Conservation (phyloP, 92 coral and sea anemone genomes). For the Montipora capitata region DNA sequence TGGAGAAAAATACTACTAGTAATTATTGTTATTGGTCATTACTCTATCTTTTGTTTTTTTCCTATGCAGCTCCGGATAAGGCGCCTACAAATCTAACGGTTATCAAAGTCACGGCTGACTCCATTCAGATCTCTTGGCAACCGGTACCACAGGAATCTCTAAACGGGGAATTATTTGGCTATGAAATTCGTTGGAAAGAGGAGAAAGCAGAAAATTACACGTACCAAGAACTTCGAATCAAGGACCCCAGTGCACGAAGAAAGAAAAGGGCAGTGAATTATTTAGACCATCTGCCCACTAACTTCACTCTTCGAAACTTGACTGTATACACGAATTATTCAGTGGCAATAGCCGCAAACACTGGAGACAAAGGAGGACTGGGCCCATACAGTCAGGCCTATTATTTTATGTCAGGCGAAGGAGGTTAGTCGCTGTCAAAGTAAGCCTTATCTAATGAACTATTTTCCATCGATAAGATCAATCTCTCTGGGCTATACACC, state of each 20-base stretch:
- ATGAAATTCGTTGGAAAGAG: constrained; percentile 45
- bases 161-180: constrained; percentile 64
- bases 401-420: constrained; percentile 55
- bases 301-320: constrained; percentile 1
- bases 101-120: constrained; percentile 49
- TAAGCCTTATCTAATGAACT: neutral
- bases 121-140: constrained; percentile 61
- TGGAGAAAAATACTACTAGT: too few species aligned
- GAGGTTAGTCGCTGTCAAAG: constrained; percentile 32
- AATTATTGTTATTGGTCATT: too few species aligned
- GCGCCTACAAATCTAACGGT: constrained; percentile 48
- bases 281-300: too few species aligned
- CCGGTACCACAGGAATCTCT: neutral
- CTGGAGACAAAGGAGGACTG: neutral
- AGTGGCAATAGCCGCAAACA: constrained; percentile 40
- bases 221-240: neutral
- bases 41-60: neutral
- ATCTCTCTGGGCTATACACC: too few species aligned
- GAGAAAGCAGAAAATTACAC: neutral
- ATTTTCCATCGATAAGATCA: neutral
- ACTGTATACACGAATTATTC: constrained; percentile 53
- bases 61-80: constrained; percentile 47
- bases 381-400: constrained; percentile 35
- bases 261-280: neutral
- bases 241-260: neutral